A percentile compares a stretch with the other conserved stretches of the same genome.
Evolutionary conservation across 1,140 invertebrate species (phyloP).

Genomic region (Aphis gossypii): DNA sequence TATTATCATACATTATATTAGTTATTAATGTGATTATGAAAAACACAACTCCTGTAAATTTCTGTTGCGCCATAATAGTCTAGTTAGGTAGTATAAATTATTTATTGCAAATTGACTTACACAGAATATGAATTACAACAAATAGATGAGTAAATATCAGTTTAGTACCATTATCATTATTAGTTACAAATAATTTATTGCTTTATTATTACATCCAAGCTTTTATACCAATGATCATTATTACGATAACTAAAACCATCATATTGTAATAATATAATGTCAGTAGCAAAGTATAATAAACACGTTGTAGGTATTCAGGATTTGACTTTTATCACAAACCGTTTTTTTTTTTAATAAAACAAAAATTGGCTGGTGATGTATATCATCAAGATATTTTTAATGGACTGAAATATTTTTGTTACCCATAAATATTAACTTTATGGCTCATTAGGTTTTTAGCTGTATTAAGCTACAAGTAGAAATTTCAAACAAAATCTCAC

Average conservation of each 20-base stretch:
- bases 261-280: neutral
- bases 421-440: neutral
- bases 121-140: neutral
- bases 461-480: neutral
- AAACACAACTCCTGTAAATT: neutral
- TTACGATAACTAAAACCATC: neutral
- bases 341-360: neutral
- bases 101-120: neutral
- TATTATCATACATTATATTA: neutral
- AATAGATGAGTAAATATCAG: neutral
- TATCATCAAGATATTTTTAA: neutral
- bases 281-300: neutral
- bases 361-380: neutral
- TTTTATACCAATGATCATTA: neutral
- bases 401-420: neutral
- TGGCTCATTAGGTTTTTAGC: neutral
- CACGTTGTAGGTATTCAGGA: neutral
- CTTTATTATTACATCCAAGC: neutral
- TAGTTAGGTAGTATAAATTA: neutral
- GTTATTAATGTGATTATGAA: neutral
- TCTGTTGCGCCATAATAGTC: neutral
- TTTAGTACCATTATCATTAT: neutral
- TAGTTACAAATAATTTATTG: neutral
- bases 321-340: neutral
- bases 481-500: neutral